Evolutionary conservation across 2,797 vertebrate genomes (phyloP).

Genomic region (Brotula barbata): DNA sequence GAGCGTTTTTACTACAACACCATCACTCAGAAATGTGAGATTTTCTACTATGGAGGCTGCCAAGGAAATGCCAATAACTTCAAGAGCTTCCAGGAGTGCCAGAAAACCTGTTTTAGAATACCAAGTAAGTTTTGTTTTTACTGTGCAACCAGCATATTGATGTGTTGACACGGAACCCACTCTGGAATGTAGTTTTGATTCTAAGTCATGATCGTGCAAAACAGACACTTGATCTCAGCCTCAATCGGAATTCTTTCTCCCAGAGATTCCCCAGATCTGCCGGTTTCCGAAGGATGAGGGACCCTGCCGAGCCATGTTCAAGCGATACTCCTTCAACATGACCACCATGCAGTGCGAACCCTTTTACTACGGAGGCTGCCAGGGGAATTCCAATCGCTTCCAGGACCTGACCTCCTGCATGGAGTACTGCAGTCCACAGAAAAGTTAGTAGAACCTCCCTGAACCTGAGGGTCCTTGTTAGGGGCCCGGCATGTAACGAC

Average conservation of each 20-base stretch:
- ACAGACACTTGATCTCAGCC: not conserved
- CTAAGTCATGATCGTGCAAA: not conserved
- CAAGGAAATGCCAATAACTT: slow-evolving; percentile 91
- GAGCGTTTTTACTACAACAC: slow-evolving; percentile 87
- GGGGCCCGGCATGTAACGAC: too few relatives aligned
- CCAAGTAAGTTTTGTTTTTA: slow-evolving; percentile 82
- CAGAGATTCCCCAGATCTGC: slow-evolving; percentile 88
- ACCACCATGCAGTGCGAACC: slow-evolving; percentile 86
- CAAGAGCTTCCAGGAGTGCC: slow-evolving; percentile 77
- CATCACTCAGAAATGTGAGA: slow-evolving; percentile 83
- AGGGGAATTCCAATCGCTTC: slow-evolving; percentile 85
- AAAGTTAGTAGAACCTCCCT: slow-evolving; percentile 80
- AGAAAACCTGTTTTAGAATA: slow-evolving; percentile 85
- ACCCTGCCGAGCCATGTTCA: slow-evolving; percentile 73
- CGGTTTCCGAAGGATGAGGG: slow-evolving; percentile 78
- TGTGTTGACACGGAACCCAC: too few relatives aligned
- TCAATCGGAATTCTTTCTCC: slow-evolving; percentile 1
- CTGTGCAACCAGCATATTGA: not conserved
- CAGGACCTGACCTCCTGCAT: slow-evolving; percentile 76
- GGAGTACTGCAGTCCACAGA: slow-evolving; percentile 83
- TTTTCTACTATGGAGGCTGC: slow-evolving; percentile 88
- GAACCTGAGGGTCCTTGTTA: too few relatives aligned
- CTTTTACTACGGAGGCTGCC: slow-evolving; percentile 83
- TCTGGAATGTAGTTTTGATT: not conserved
- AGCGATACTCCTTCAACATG: slow-evolving; percentile 88